Conservation (phyloP, 2,797 vertebrate genomes). For the Pitangus sulphuratus region DNA sequence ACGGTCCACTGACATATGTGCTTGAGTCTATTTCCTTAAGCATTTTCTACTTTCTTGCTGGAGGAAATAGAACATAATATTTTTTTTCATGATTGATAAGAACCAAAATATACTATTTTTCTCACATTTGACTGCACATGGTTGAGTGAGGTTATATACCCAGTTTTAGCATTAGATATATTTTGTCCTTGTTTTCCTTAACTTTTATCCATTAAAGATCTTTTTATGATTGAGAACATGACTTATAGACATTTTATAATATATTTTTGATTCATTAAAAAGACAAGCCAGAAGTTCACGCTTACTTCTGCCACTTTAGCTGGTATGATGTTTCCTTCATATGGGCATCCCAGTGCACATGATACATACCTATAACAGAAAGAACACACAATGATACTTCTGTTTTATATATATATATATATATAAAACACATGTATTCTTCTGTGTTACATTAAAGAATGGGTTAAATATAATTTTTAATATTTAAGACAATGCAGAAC, state of each 20-base stretch:
- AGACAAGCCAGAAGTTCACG: background rate
- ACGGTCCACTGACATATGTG: background rate
- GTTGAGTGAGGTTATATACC: background rate
- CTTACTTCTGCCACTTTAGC: constrained; percentile 90
- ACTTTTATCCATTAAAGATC: background rate
- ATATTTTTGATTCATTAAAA: background rate
- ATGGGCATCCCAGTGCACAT: constrained; percentile 91
- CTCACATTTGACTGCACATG: background rate
- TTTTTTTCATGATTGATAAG: background rate
- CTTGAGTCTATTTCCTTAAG: background rate
- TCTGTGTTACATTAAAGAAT: background rate
- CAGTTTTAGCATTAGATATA: background rate
- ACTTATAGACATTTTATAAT: background rate
- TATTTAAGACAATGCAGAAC: background rate
- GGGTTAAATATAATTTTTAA: background rate
- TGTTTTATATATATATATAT: background rate
- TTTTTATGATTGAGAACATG: background rate
- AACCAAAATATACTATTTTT: background rate
- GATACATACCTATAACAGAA: constrained; percentile 86
- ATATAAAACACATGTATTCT: background rate
- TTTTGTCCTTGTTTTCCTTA: background rate
- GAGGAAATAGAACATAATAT: background rate
- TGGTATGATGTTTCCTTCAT: constrained; percentile 85
- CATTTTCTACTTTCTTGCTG: background rate
- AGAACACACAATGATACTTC: constrained; percentile 7